These are phyloP conservation scores for Periphyllus acericola DNA, from an alignment of 2,888 invertebrate species.

Conservation along the genomic window DNA sequence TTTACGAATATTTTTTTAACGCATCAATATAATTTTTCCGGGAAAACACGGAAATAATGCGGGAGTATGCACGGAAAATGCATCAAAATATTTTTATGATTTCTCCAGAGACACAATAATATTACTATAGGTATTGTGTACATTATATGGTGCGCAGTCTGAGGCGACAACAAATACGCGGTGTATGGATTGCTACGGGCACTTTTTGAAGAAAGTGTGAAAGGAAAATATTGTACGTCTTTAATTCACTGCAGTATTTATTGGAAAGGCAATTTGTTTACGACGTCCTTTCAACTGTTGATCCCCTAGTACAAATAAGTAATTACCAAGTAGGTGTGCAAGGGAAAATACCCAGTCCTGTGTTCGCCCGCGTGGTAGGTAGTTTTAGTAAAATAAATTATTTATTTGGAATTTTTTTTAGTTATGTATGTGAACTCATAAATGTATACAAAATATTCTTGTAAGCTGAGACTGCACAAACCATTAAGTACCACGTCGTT, in stretches of 20 bases:
- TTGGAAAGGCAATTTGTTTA: constrained; percentile 37
- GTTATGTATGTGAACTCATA: background rate
- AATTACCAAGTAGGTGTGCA: background rate
- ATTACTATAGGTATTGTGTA: too few relatives aligned
- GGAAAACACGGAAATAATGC: background rate
- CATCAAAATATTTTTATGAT: constrained; percentile 8
- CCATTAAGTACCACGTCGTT: too few relatives aligned
- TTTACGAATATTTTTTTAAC: too few relatives aligned
- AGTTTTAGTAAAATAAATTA: background rate
- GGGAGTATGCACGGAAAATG: background rate
- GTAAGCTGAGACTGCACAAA: too few relatives aligned
- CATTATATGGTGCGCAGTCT: too few relatives aligned
- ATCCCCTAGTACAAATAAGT: background rate
- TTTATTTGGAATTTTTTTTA: background rate
- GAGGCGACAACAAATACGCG: constrained; percentile 16
- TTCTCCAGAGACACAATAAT: background rate
- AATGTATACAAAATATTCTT: too few relatives aligned
- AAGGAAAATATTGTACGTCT: constrained; percentile 47
- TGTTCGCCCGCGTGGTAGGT: background rate
- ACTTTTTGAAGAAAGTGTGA: constrained; percentile 54
- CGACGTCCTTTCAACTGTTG: constrained; percentile 24
- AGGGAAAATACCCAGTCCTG: background rate
- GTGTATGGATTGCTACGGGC: constrained; percentile 1
- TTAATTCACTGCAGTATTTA: constrained; percentile 1
- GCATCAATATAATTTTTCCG: too few relatives aligned